Evolutionary conservation across 92 coral and sea anemone species (phyloP), one percentile per base, ranked within the genome.

Genomic region (Palythoa grandiflora): DNA sequence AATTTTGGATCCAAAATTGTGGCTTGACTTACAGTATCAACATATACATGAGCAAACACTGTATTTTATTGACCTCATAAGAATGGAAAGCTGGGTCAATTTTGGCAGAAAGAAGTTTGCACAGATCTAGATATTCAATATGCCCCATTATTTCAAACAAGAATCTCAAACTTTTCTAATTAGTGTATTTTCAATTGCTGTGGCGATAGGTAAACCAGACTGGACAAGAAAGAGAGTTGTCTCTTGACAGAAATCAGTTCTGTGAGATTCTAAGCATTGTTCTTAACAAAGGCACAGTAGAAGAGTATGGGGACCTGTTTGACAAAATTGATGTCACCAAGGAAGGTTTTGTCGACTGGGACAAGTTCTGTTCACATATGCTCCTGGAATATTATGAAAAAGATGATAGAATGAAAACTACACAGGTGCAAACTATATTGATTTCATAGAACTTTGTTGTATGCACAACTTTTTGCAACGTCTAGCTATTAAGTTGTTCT

Each of bases 301-400:
- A 92, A 38, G 99, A 97, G 51, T 97, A 94, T 84, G 97, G 93
- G 68, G 98, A 97, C 84, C 91, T 97, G 53, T 97, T 97, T 80
- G 93, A 93, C 87, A 91, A 89, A 85, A 92, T 97, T 83, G 99
- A 97, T 80, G 98, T 94, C 19, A 94, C 94, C 1, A 97, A 97
- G 83, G 99, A 97, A 60, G 99, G 99, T 5, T 97, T 93, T 90
- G 96, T 95, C 19, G 99, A 97, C 87, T 97, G 99, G 99, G 99
- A 97, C 91, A 97, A 94, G 57, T 97, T 97, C 61, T 97, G 98
- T 72, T 95, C 98, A 35, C 96, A 97, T 74, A 97, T 97, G 99
- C 93, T 95, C 14, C 96, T 94, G 3, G 99, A 97, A 78, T 97
- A 97, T 84, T 96, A 97, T 84, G 99, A 97, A 86, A 97, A 97